Evolutionary conservation across 2,113 vertebrate genomes (phyloP), one percentile per base, ranked within the genome.

Genomic region (Gulo gulo): DNA sequence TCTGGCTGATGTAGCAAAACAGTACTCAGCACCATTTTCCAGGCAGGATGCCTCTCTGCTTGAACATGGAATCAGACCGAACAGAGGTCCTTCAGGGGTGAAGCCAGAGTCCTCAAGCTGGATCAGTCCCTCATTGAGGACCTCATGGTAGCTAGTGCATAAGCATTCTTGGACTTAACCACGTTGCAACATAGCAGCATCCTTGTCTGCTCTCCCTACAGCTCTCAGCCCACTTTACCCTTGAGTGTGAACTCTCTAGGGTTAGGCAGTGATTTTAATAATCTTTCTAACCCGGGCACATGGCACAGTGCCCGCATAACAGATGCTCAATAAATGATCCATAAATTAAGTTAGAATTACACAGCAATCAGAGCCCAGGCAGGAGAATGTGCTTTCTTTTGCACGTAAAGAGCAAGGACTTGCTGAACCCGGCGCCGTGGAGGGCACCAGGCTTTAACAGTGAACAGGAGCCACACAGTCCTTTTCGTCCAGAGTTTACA

Each of bases 291-390:
- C 39, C 42, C 57, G 39, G 83, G 81, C 74, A 82, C 93, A 63
- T 13, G 83, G 76, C 73, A 55, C 15, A 24, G 59, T 34, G 23
- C 84, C 84, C 82, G 45, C 55, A 29, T 59, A 76, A 55, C 87
- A 94, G 71, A 59, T 69, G 36, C 74, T 91, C 94, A 84, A 65
- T 92, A 90, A 88, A 81, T 13, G 45, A 71, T 91, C 81, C 31
- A 55, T 78, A 78, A 97, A 65, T 63, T 23, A 80, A 95, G 59
- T 87, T 67, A 63, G 23, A 59, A 61, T 84, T 15, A 39, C 21
- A 84, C 55, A 57, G 88, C 52, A 90, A 57, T 80, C 92, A 67
- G 91, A 91, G 76, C 74, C 69, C 59, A 81, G 67, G 47, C 34
- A 39, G 42, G 67, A 52, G 83, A 71, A 39, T 18, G 42, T 16